Evolutionary conservation across 1,140 invertebrate species (phyloP).

Genomic region (Macrobrachium nipponense): DNA sequence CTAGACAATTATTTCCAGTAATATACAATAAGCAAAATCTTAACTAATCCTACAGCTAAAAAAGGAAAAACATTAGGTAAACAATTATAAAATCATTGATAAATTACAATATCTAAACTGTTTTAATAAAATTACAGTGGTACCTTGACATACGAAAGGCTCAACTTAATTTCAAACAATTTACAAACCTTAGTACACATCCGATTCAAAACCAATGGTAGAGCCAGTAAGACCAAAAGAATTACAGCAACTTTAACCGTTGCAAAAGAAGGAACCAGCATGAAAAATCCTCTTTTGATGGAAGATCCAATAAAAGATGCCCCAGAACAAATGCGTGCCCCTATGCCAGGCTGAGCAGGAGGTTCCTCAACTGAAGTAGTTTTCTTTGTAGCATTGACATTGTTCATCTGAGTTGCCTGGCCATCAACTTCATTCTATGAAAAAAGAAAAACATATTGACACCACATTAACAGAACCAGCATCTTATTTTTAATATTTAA

Average conservation of each 20-base stretch:
- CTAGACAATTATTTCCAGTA: not conserved
- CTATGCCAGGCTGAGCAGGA: not conserved
- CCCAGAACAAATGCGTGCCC: conserved; percentile 5
- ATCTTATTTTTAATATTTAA: too few species aligned
- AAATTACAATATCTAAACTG: too few species aligned
- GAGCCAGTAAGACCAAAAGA: conserved; percentile 6
- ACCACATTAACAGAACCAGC: too few species aligned
- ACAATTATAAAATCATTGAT: too few species aligned
- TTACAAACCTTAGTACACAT: conserved; percentile 45
- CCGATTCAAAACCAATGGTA: conserved; percentile 37
- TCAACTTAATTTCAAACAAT: too few species aligned
- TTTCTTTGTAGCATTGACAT: not conserved
- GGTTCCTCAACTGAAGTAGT: not conserved
- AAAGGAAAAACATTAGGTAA: too few species aligned
- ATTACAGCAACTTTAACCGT: conserved; percentile 2
- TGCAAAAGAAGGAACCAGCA: conserved; percentile 36
- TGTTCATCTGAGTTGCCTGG: not conserved
- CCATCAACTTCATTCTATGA: too few species aligned
- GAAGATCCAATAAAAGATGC: not conserved
- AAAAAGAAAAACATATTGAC: too few species aligned
- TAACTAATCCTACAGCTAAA: too few species aligned
- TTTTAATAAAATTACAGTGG: too few species aligned
- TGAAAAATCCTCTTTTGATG: conserved; percentile 5
- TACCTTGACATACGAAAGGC: too few species aligned
- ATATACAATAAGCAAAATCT: too few species aligned